Base-by-base conservation (phyloP, 2,888 invertebrate species). In the Ectobius pallidus region DNA sequence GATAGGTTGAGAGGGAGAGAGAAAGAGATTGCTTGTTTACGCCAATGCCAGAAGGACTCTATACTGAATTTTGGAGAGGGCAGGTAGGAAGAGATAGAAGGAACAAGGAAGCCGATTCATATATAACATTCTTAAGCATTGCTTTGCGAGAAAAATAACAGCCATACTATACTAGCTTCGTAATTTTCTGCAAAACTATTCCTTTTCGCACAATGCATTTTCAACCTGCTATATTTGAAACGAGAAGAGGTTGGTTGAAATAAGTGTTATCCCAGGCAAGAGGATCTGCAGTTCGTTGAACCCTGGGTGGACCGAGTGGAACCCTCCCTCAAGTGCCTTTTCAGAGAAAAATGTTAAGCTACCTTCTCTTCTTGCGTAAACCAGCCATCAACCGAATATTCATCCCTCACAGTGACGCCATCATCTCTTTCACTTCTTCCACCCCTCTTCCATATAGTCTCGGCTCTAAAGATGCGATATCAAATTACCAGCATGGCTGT, bases 21-120 rank as follows among this genome's bases (percentile, higher is more conserved):
- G 34, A 14, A 63, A 73, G 39, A 69, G 25, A 34, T 32, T 44
- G 49, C 55, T 69, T 73, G 69, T 73, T 73, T 73, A 73, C 72
- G 62, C 63, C 69, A 69, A 73, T 69, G 62, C 63, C 69, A 49
- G 62, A 62, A 58, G 69, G 62, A 69, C 69, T n/a, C 49, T 62
- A 49, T 32, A 65, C 71, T 20, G 44, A 62, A 61, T 22, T 32
- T 34, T 30, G 30, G 34, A 49, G 69, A 20, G 34, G 34, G 3
- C 6, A 11, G 16, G 55, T n/a, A n/a, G 67, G 16, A 32, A 65
- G 25, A 30, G 27, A 65, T 32, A 27, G 46, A 46, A 46, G 44
- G 16, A 65, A 42, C 65, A 22, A 65, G 42, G n/a, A n/a, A n/a
- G 42, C 18, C 65, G 44, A 25, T 65, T 65, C 65, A 65, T n/a